A percentile compares a stretch with the other conserved stretches of the same genome.
Conservation (phyloP, 2,888 invertebrate species). For the Conomelus anceps region DNA sequence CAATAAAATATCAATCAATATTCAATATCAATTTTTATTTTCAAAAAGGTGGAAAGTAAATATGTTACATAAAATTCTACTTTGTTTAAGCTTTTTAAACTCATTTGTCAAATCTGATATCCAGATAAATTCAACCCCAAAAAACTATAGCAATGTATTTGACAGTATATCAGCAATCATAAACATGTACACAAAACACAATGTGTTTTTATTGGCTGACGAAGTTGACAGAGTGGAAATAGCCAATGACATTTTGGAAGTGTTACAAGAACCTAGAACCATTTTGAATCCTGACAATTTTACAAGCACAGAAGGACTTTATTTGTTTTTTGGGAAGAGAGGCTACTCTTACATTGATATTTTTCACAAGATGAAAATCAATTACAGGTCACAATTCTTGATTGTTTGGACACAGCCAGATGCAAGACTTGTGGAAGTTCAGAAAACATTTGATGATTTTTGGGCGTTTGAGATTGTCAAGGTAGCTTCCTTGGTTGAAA, state of each 20-base stretch:
- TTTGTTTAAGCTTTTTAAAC: neutral
- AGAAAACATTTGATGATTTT: conserved; percentile 32
- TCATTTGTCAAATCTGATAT: neutral
- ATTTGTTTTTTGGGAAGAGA: conserved; percentile 19
- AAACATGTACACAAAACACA: neutral
- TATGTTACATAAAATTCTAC: no score
- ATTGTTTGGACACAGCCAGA: conserved; percentile 20
- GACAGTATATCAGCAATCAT: neutral
- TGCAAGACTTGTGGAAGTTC: conserved; percentile 22
- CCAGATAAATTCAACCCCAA: neutral
- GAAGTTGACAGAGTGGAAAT: conserved; percentile 19
- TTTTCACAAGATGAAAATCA: conserved; percentile 14
- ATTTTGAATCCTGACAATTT: conserved; percentile 18
- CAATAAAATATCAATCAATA: no score
- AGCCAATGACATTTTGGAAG: conserved; percentile 4
- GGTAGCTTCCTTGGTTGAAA: conserved; percentile 32
- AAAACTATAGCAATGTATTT: neutral
- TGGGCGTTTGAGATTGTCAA: conserved; percentile 35
- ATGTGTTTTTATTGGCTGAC: conserved; percentile 15
- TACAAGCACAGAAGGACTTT: conserved; percentile 21
- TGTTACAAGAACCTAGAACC: conserved; percentile 7
- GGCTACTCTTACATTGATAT: conserved; percentile 20
- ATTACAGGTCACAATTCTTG: conserved; percentile 19
- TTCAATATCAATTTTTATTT: no score
- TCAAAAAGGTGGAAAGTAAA: no score